Percentiles rank a stretch among this genome's conserved stretches.
These are phyloP conservation scores for Cricetomys ansorgei DNA, from an alignment of 2,113 vertebrate genomes.

Conservation along the genomic window DNA sequence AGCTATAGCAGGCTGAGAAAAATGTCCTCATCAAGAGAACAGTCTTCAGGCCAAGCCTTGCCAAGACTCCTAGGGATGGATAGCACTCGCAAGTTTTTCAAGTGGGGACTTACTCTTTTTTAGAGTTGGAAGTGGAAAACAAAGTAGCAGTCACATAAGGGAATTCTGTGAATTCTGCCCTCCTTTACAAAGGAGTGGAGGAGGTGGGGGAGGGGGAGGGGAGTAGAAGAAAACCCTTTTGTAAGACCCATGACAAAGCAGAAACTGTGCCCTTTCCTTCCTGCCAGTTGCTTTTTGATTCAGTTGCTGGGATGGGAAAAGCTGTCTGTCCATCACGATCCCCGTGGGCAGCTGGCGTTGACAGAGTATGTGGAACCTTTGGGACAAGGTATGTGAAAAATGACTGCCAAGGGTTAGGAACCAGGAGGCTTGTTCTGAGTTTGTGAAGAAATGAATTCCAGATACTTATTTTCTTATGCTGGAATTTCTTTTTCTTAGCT, in stretches of 20 bases:
- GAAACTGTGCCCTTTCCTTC: fast-evolving
- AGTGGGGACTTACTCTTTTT: neutral
- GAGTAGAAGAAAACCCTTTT: neutral
- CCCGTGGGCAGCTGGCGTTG: neutral
- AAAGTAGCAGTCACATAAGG: constrained; percentile 16
- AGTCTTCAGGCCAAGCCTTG: neutral
- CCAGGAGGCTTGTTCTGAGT: constrained; percentile 33
- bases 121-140: neutral
- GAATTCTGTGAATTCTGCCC: constrained; percentile 48
- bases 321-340: neutral
- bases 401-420: constrained; percentile 56
- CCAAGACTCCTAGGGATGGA: neutral
- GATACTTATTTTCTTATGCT: neutral
- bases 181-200: neutral
- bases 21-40: neutral
- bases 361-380: constrained; percentile 15
- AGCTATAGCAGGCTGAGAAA: neutral
- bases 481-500: neutral
- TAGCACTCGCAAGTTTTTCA: neutral
- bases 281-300: neutral
- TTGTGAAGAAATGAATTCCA: neutral
- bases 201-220: fast-evolving
- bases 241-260: neutral
- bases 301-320: constrained; percentile 1
- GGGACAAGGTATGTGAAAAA: constrained; percentile 46